A percentile compares a stretch with the other conserved stretches of the same genome.
Conservation (phyloP, 2,113 vertebrate species). For the Haemorhous mexicanus region DNA sequence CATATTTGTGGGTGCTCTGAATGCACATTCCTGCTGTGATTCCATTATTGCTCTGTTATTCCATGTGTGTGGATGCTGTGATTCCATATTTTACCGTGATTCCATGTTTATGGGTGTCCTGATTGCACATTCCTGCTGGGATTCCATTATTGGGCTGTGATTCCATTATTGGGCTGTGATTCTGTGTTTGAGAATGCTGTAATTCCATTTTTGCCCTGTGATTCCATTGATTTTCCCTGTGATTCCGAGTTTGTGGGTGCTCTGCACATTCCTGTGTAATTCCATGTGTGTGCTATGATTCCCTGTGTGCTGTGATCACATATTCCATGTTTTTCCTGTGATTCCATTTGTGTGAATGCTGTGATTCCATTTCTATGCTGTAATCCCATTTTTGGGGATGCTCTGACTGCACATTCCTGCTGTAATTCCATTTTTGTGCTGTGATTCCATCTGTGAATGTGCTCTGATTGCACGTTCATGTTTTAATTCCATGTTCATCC, state of each 20-base stretch:
- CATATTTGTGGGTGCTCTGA: neutral
- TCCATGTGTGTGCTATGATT: no score
- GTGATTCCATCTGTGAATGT: no score
- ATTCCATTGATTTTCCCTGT: neutral
- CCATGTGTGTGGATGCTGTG: fast-evolving
- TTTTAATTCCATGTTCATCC: no score
- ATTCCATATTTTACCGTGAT: no score
- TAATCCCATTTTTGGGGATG: neutral
- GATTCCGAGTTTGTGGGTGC: no score
- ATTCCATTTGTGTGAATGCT: no score
- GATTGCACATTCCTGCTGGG: fast-evolving
- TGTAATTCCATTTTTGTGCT: neutral
- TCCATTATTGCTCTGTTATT: fast-evolving
- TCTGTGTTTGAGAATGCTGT: fast-evolving
- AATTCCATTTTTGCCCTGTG: fast-evolving
- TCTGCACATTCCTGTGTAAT: no score
- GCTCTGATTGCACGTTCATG: no score
- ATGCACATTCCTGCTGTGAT: fast-evolving
- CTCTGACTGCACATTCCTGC: no score
- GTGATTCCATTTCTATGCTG: neutral
- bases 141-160: neutral
- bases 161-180: no score
- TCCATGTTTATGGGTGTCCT: fast-evolving
- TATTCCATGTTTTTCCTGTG: no score
- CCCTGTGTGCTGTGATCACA: no score